Conservation (phyloP, 2,797 vertebrate genomes). For the Syndactyla subalaris region DNA sequence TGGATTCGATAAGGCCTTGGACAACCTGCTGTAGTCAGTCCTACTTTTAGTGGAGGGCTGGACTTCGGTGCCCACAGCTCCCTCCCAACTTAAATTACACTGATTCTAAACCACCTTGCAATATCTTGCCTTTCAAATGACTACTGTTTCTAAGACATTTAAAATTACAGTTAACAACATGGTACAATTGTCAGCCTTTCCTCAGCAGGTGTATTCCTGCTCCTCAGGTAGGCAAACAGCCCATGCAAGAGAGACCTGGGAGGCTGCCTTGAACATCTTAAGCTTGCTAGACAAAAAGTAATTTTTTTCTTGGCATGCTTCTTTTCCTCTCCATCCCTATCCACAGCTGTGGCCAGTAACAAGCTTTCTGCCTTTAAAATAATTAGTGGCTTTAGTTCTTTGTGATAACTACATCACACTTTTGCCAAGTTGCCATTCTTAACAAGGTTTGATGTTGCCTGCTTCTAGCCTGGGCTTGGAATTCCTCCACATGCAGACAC, state of each 20-base stretch:
- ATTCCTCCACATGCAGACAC: not conserved
- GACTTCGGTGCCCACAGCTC: not conserved
- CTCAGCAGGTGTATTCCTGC: not conserved
- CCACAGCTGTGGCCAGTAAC: not conserved
- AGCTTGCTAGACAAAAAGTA: not conserved
- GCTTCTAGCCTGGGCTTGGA: not conserved
- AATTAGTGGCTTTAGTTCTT: not conserved
- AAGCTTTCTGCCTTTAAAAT: not conserved
- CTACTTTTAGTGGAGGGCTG: not conserved
- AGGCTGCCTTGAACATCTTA: not conserved
- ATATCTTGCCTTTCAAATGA: not conserved
- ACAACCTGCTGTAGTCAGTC: not conserved
- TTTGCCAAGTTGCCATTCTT: not conserved
- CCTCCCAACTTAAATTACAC: not conserved
- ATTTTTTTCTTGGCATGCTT: not conserved
- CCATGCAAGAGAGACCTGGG: not conserved
- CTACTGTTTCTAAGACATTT: not conserved
- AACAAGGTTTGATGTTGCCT: not conserved
- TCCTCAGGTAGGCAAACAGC: not conserved
- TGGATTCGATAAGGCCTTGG: not conserved
- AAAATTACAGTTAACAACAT: not conserved
- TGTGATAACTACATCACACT: not conserved
- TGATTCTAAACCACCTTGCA: not conserved
- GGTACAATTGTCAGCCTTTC: not conserved
- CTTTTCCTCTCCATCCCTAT: not conserved